phyloP scores from a whole-genome alignment of 2,888 invertebrate species.

The Linnaemya tessellans region DNA sequence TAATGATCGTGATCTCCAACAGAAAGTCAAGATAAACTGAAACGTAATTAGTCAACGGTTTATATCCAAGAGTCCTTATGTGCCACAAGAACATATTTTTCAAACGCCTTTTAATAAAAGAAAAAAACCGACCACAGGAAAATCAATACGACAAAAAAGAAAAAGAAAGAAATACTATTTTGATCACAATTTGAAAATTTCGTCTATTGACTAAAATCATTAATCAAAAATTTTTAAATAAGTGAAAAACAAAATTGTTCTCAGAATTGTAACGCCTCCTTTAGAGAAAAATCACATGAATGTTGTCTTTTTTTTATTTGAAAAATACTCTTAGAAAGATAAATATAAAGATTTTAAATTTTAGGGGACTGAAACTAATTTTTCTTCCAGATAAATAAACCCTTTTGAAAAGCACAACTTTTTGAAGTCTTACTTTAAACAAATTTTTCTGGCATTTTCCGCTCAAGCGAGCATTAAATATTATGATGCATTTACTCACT shows the following conservation, averaged over 20 bases:
- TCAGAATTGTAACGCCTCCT: background rate
- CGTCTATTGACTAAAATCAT: conserved; percentile 44
- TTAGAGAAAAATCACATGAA: background rate
- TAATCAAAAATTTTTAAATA: conserved; percentile 47
- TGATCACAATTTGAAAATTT: conserved; percentile 58
- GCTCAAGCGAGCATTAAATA: background rate
- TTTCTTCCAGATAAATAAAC: background rate
- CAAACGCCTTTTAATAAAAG: conserved; percentile 43
- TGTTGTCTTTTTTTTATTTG: background rate
- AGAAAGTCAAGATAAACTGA: conserved; percentile 19
- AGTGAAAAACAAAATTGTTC: background rate
- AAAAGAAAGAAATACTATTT: conserved; percentile 57
- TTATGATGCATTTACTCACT: background rate
- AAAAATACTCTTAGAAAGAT: background rate
- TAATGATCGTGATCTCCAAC: conserved; percentile 51
- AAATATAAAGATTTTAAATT: background rate
- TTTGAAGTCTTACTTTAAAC: background rate
- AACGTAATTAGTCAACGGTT: conserved; percentile 60
- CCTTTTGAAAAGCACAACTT: background rate
- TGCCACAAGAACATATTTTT: conserved; percentile 18
- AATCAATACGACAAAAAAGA: conserved; percentile 53
- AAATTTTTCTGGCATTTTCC: background rate
- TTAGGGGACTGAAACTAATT: background rate
- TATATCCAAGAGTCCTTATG: conserved; percentile 27
- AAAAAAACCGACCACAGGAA: background rate